Evolutionary conservation across 92 coral and sea anemone species (phyloP).

Genomic region (Diadumene lineata): DNA sequence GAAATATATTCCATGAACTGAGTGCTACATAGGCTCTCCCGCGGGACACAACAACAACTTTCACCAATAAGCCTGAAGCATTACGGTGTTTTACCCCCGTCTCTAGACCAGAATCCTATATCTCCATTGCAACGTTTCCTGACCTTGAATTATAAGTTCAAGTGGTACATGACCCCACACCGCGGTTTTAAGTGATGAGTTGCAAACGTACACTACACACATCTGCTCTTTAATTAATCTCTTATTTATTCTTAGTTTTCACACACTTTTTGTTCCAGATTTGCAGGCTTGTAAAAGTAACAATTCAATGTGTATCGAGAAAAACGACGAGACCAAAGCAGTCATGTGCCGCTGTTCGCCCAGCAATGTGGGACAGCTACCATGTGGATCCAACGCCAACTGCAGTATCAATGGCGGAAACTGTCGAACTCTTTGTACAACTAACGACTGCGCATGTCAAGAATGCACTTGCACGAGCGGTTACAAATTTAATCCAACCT

Average conservation of each 20-base stretch:
- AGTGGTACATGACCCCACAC: too few relatives aligned
- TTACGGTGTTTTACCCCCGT: too few relatives aligned
- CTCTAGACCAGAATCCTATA: too few relatives aligned
- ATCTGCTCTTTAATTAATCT: background rate
- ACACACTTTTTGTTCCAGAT: conserved; percentile 11
- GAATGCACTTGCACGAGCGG: conserved; percentile 71
- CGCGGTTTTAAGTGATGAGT: background rate
- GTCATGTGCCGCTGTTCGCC: conserved; percentile 22
- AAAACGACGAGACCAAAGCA: background rate
- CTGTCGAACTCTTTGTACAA: conserved; percentile 44
- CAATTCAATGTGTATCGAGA: conserved; percentile 23
- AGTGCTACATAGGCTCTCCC: too few relatives aligned
- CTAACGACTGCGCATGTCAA: conserved; percentile 51
- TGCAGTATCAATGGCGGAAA: conserved; percentile 39
- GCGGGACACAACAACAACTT: too few relatives aligned
- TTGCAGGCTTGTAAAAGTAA: conserved; percentile 30
- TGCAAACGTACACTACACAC: background rate
- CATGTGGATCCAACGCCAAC: conserved; percentile 16
- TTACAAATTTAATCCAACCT: conserved; percentile 54
- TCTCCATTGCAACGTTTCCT: too few relatives aligned
- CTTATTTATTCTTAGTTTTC: background rate
- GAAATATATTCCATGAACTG: too few relatives aligned
- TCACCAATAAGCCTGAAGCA: too few relatives aligned
- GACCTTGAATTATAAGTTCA: too few relatives aligned
- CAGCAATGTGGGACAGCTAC: background rate